Evolutionary conservation across 23 tunicate genomes (phyloP), one percentile per base, ranked within the genome.

Genomic region (Ciona savignyi): DNA sequence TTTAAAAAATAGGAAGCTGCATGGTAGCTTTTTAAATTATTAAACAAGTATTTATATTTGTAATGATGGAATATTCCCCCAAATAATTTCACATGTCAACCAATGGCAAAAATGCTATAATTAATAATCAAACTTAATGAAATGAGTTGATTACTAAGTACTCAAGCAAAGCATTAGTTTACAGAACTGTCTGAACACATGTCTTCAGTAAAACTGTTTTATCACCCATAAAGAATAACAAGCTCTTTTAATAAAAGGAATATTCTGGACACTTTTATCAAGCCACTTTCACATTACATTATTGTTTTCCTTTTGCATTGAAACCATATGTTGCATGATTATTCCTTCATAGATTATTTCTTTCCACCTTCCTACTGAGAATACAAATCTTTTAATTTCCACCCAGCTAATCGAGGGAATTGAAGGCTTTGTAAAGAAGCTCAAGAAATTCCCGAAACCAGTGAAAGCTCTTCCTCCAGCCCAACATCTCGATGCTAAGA

Each of bases 361-460:
- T 93, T 1, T 69, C 85, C 70, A 85, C 85, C 33, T 72, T 92
- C 28, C 93, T 85, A 81, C 72, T 92, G 35, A 92, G 85, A 77
- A 85, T 85, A 66, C 93, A 92, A 72, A 93, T 93, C 51, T 62
- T 92, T 15, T 27, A 93, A 27, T 93, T 85, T 6, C 73, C 90
- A 90, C 84, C n/a, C 86, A 91, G 97, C 78, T 93, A 29, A 32
- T 86, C 6, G 98, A 93, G 73, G 98, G 98, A 35, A 93, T 93
- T 48, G 98, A 93, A 3, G 85, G 89, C 25, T 93, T 86, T 65
- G 66, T 77, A 63, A 93, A 81, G 74, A 81, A 93, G 64, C 62
- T 86, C 20, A 85, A 83, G 77, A 93, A 86, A 61, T 72, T 93
- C 85, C 88, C 98, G 56, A 86, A 86, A 51, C 88, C 69, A 64